phyloP scores from a whole-genome alignment of 92 coral and sea anemone species.

The Umimayanthus chanpuru region DNA sequence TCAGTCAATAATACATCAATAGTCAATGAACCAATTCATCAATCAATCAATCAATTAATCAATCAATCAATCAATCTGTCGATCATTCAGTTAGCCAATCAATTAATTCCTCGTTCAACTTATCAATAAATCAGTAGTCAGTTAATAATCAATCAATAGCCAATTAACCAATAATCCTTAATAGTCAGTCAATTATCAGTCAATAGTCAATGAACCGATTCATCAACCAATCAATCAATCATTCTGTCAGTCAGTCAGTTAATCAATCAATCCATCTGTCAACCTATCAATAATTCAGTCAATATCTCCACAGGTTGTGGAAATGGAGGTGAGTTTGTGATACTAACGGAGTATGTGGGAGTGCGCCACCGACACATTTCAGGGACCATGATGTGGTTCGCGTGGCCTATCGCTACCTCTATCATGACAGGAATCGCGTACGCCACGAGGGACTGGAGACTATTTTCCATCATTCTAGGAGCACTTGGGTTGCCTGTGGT shows the following conservation, averaged over 20 bases:
- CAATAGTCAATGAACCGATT: neutral
- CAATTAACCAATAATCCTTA: neutral
- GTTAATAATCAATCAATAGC: neutral
- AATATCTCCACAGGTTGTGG: constrained; percentile 62
- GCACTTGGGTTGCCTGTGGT: constrained; percentile 61
- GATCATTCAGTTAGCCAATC: neutral
- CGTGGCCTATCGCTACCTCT: constrained; percentile 65
- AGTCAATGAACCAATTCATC: neutral
- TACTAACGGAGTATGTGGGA: constrained; percentile 75
- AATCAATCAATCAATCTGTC: neutral
- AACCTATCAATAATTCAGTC: neutral
- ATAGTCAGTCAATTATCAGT: neutral
- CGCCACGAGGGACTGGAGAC: constrained; percentile 74
- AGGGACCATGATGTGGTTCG: constrained; percentile 66
- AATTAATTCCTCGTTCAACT: neutral
- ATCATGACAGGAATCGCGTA: constrained; percentile 71
- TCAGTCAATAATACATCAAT: neutral
- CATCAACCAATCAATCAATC: neutral
- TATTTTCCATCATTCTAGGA: constrained; percentile 60
- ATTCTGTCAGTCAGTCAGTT: neutral
- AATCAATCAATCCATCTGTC: neutral
- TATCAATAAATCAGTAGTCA: neutral
- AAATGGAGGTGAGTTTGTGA: constrained; percentile 67
- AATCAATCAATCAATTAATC: neutral
- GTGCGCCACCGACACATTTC: constrained; percentile 71